Conservation (phyloP, 2,113 vertebrate genomes). For the Trochalopteron elliotii region DNA sequence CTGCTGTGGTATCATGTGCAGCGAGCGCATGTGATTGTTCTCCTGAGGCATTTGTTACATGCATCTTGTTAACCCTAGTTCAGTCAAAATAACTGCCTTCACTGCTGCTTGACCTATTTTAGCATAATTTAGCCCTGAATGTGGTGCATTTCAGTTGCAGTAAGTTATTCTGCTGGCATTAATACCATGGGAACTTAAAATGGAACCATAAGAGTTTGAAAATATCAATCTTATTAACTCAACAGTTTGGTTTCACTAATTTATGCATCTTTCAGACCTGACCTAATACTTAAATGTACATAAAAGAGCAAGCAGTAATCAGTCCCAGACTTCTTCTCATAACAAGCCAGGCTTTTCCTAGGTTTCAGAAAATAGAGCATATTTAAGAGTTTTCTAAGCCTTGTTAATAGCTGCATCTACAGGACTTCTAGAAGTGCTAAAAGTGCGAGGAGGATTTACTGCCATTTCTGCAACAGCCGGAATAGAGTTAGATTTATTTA, state of each 20-base stretch:
- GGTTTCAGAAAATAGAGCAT: neutral
- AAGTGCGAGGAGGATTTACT: neutral
- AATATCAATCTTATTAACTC: constrained; percentile 43
- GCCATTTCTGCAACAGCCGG: neutral
- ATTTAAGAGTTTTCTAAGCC: neutral
- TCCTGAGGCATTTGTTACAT: constrained; percentile 70
- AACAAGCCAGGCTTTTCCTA: neutral
- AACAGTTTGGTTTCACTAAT: constrained; percentile 39
- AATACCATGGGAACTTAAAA: constrained; percentile 30
- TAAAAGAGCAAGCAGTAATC: constrained; percentile 13
- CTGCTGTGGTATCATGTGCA: constrained; percentile 71
- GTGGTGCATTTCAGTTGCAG: neutral
- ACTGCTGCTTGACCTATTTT: constrained; percentile 71
- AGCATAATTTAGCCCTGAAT: constrained; percentile 51
- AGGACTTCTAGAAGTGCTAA: neutral
- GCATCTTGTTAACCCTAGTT: constrained; percentile 71
- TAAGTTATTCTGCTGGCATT: constrained; percentile 29
- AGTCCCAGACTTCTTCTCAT: neutral
- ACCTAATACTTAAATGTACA: constrained; percentile 6
- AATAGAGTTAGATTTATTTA: neutral
- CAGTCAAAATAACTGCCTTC: constrained; percentile 62
- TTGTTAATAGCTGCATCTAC: neutral
- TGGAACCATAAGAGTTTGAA: constrained; percentile 15
- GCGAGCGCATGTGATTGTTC: constrained; percentile 55
- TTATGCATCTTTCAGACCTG: constrained; percentile 17